Conservation (phyloP, 2,113 vertebrate species). For the Sakesphorus luctuosus region DNA sequence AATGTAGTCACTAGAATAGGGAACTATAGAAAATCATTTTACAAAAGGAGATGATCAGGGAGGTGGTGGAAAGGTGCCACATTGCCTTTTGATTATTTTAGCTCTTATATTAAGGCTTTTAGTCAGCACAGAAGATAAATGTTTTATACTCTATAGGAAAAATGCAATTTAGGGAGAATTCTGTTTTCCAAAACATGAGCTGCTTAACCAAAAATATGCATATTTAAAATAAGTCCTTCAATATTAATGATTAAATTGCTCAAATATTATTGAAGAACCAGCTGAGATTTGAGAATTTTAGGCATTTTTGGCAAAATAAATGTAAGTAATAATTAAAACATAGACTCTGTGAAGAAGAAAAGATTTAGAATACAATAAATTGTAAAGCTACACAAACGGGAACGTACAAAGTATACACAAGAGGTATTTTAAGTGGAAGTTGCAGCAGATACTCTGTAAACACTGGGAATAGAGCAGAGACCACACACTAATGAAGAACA, state of each 20-base stretch:
- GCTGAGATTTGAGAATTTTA: not conserved
- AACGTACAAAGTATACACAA: not conserved
- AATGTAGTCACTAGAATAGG: not conserved
- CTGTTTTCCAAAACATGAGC: not conserved
- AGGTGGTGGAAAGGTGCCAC: not conserved
- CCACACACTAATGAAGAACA: not conserved
- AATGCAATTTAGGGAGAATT: not conserved
- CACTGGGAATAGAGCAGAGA: not conserved
- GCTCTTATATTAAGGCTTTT: not conserved
- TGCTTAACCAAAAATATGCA: not conserved
- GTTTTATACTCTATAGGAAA: not conserved
- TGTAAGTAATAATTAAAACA: not conserved
- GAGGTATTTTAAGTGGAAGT: not conserved
- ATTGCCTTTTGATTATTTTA: not conserved
- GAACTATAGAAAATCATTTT: not conserved
- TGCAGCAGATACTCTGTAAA: not conserved
- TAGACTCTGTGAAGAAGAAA: not conserved
- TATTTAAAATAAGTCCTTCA: not conserved
- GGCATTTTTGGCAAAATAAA: not conserved
- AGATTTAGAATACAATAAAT: not conserved
- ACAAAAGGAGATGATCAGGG: not conserved
- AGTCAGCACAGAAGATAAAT: not conserved
- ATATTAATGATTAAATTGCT: not conserved
- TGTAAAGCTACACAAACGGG: not conserved
- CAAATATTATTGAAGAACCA: not conserved